Evolutionary conservation across 2,888 invertebrate species (phyloP).

Genomic region (Pandemis corylana): DNA sequence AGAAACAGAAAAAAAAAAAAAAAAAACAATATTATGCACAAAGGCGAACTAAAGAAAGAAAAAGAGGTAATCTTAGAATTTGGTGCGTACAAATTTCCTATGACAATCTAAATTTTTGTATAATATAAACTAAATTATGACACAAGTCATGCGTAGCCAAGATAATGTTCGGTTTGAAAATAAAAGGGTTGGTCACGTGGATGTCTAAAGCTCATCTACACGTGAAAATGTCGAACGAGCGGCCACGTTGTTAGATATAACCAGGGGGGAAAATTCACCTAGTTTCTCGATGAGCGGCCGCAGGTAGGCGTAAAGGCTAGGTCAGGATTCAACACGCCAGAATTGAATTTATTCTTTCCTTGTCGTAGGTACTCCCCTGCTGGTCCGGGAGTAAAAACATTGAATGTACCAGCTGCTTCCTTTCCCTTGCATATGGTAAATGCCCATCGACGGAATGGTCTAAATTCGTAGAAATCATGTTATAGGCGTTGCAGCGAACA

Average conservation of each 20-base stretch:
- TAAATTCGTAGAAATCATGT: too few species aligned
- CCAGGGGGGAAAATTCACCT: slow-evolving; percentile 34
- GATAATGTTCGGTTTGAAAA: slow-evolving; percentile 33
- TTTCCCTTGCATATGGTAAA: too few species aligned
- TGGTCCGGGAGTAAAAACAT: too few species aligned
- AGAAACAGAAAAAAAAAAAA: too few species aligned
- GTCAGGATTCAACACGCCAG: neutral
- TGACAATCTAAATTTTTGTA: neutral
- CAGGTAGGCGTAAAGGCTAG: slow-evolving; percentile 13
- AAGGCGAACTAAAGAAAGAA: too few species aligned
- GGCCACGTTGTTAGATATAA: slow-evolving; percentile 22
- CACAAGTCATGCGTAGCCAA: slow-evolving; percentile 29
- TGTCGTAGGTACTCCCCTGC: too few species aligned
- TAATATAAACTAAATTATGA: slow-evolving; percentile 14
- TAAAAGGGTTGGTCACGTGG: slow-evolving; percentile 40
- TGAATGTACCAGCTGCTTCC: too few species aligned
- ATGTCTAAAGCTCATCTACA: slow-evolving; percentile 32
- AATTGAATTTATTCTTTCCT: neutral
- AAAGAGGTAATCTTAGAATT: too few species aligned
- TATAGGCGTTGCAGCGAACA: too few species aligned
- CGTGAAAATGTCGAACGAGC: slow-evolving; percentile 40
- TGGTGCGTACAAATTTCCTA: too few species aligned
- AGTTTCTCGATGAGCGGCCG: slow-evolving; percentile 24
- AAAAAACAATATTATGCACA: too few species aligned
- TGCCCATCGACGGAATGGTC: too few species aligned